Evolutionary conservation across 1,140 invertebrate genomes (phyloP).

Genomic region (Drosophila navojoa): DNA sequence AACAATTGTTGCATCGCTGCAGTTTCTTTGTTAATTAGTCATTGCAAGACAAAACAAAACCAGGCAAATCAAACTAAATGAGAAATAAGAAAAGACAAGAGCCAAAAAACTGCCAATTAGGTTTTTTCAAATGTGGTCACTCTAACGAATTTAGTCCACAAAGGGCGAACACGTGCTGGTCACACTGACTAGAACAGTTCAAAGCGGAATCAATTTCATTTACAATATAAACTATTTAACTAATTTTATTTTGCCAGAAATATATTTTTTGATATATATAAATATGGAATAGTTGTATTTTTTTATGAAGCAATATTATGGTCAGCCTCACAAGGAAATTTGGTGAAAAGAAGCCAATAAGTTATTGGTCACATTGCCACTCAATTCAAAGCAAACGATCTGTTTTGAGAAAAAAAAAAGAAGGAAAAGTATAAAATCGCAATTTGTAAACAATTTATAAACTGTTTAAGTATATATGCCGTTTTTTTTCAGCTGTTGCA

Average conservation of each 20-base stretch:
- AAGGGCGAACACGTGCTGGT: not conserved
- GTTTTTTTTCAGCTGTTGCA: slow-evolving; percentile 4
- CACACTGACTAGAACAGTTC: not conserved
- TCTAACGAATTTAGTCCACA: not conserved
- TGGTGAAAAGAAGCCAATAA: not conserved
- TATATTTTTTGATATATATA: no score
- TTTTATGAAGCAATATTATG: no score
- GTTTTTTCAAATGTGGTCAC: slow-evolving; percentile 20
- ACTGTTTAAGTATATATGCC: not conserved
- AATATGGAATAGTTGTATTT: no score
- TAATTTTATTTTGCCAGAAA: no score
- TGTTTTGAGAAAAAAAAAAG: not conserved
- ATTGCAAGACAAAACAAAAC: slow-evolving; percentile 13
- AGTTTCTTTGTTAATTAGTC: slow-evolving; percentile 28
- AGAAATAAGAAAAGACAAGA: not conserved
- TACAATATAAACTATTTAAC: no score
- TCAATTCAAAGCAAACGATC: not conserved
- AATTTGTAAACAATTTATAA: slow-evolving; percentile 5
- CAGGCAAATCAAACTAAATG: not conserved
- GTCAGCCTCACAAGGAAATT: not conserved
- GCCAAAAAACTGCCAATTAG: not conserved
- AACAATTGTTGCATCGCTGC: slow-evolving; percentile 22
- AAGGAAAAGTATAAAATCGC: not conserved
- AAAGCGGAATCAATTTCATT: not conserved
- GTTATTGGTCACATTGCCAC: slow-evolving; percentile 4